A percentile compares a stretch with the other conserved stretches of the same genome.
phyloP scores from a whole-genome alignment of 1,140 invertebrate species.

The Heliconius eleuchia region DNA sequence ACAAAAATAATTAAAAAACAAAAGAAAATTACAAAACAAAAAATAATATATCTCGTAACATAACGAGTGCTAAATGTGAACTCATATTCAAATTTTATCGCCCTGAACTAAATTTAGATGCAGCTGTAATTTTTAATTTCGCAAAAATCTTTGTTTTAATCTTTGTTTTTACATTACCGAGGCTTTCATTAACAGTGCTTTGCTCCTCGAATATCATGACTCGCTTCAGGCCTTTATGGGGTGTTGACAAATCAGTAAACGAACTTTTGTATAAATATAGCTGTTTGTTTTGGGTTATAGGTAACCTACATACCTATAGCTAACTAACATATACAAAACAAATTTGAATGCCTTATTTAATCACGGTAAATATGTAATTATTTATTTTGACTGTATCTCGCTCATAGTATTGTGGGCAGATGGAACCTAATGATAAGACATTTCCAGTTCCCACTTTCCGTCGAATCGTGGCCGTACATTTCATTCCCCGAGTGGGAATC shows the following conservation, averaged over 20 bases:
- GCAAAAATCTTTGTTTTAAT: neutral
- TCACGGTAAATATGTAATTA: neutral
- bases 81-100: conserved; percentile 7
- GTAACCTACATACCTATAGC: neutral
- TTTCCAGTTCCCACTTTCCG: no score
- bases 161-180: conserved; percentile 6
- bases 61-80: neutral
- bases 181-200: conserved; percentile 35
- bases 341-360: neutral
- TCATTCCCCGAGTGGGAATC: no score
- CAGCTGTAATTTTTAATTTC: neutral
- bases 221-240: conserved; percentile 37
- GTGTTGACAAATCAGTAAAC: conserved; percentile 36
- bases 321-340: neutral
- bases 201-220: conserved; percentile 39
- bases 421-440: no score
- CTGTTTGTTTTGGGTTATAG: neutral
- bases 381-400: no score
- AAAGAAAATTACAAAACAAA: neutral
- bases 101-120: neutral
- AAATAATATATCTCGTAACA: neutral
- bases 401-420: no score
- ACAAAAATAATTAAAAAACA: no score
- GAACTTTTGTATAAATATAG: conserved; percentile 12
- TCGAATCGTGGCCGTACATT: no score